Conservation (phyloP, 2,888 invertebrate genomes). For the Drosophila pullipes region DNA sequence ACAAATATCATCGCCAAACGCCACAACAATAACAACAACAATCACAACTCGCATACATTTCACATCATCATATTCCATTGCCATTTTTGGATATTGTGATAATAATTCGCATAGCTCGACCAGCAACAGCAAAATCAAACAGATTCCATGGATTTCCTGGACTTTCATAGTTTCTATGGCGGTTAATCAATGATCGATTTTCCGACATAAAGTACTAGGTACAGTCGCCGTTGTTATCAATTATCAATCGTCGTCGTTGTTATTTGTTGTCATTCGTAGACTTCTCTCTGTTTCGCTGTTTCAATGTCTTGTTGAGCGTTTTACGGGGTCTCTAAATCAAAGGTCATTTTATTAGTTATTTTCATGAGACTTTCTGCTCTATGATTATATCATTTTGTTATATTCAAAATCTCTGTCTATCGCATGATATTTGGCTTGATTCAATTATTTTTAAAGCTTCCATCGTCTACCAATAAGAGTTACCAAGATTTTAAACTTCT, state of each 20-base stretch:
- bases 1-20: constrained; percentile 10
- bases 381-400: constrained; percentile 15
- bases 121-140: constrained; percentile 84
- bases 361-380: constrained; percentile 15
- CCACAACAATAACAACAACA: constrained; percentile 43
- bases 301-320: constrained; percentile 50
- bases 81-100: constrained; percentile 23
- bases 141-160: constrained; percentile 84
- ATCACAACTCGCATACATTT: constrained; percentile 37
- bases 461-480: background rate
- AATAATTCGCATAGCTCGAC: constrained; percentile 73
- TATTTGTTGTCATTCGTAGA: constrained; percentile 58
- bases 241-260: constrained; percentile 58
- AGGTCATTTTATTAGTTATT: constrained; percentile 26
- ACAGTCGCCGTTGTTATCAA: constrained; percentile 62
- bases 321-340: constrained; percentile 17
- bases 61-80: constrained; percentile 18
- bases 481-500: background rate
- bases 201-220: constrained; percentile 42
- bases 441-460: constrained; percentile 8
- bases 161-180: constrained; percentile 84
- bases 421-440: constrained; percentile 32
- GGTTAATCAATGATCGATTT: constrained; percentile 51
- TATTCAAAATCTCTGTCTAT: constrained; percentile 26
- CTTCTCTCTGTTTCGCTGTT: constrained; percentile 39